phyloP scores from a whole-genome alignment of 2,888 invertebrate genomes.

The Andrena minutula region DNA sequence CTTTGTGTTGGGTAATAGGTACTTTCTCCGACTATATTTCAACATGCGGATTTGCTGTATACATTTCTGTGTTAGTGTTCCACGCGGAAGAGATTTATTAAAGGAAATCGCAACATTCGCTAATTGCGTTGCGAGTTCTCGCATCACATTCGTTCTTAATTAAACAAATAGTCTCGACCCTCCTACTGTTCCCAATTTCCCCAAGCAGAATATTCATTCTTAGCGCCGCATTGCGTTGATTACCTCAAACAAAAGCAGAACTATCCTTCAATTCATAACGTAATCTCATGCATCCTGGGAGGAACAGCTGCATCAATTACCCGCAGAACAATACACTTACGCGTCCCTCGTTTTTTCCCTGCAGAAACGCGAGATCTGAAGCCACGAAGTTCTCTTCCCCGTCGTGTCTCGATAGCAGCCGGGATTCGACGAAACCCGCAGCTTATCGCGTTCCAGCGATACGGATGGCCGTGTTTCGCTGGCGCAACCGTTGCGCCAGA shows the following conservation, averaged over 20 bases:
- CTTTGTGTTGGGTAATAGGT: too few species aligned
- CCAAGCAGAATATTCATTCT: not conserved
- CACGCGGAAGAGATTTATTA: too few species aligned
- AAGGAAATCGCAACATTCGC: too few species aligned
- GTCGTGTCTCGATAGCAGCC: not conserved
- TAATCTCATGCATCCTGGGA: not conserved
- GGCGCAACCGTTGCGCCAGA: conserved; percentile 10
- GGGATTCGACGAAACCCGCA: not conserved
- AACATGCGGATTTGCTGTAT: not conserved
- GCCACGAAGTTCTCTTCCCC: not conserved
- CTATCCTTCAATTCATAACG: not conserved
- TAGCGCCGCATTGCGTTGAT: not conserved
- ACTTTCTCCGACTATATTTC: not conserved
- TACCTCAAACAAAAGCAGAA: not conserved
- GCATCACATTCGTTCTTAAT: too few species aligned
- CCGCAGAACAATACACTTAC: not conserved
- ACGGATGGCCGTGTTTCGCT: not conserved
- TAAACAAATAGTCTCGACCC: too few species aligned
- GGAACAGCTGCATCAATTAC: not conserved
- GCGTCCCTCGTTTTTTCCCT: too few species aligned
- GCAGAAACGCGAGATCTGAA: not conserved
- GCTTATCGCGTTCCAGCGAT: not conserved
- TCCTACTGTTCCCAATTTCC: too few species aligned
- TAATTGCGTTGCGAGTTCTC: too few species aligned
- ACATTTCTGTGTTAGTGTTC: too few species aligned